Evolutionary conservation across 2,888 invertebrate species (phyloP), one percentile per base, ranked within the genome.

Genomic region (Drosophila atroscutellata): DNA sequence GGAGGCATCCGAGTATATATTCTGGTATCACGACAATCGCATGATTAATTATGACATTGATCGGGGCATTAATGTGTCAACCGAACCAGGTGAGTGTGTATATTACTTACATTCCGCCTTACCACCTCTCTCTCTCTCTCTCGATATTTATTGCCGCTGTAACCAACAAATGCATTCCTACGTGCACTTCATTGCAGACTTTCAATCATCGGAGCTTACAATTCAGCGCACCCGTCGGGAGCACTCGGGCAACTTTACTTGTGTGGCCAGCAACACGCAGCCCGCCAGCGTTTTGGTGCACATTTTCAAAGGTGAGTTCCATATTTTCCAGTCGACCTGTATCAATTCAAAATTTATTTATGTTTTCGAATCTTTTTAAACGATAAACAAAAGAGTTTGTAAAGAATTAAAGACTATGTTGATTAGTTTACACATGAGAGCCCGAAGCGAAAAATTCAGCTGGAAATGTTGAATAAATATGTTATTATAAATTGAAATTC

Each of bases 11-110:
- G 95, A 96, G 58, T 97, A 96, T 92, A 95, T 97, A 59, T 97
- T 97, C 93, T 97, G 97, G 97, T 97, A 97, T 92, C 96, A 97
- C 94, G 97, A 97, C 93, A 96, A 96, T 91, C 95, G 97, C 80
- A 97, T 98, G 97, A 97, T 98, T 92, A 98, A 98, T 94, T 98
- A 97, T 93, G 97, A 98, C 93, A 94, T 94, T 50, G 97, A 97
- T 91, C 95, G 96, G 71, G 97, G 97, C 64, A 96, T 97, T 91
- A 97, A 97, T 92, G 97, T 98, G 62, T 97, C 97, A 70, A 97
- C 97, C 8, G 97, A 97, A 42, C 94, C 94, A 62, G 95, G 95
- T 91, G 95, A 96, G 86, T 94, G 95, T 24, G 6, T 37, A 24
- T 26, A 20, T 4, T 9, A 45, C 28, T 30, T 32, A 50, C 60